Conservation (phyloP, 2,888 invertebrate species). For the Dendrolimus pini region DNA sequence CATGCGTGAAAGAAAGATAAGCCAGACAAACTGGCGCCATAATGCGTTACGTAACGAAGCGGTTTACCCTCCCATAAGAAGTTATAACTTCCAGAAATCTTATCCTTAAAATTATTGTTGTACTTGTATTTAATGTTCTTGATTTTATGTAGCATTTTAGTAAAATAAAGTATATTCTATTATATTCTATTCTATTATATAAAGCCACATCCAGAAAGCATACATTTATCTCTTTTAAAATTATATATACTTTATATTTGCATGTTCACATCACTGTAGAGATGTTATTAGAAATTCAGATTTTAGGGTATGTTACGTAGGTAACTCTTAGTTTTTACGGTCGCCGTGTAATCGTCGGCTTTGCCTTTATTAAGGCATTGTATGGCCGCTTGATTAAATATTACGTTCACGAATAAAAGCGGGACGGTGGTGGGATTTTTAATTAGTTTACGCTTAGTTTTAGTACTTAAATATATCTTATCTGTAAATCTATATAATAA, state of each 20-base stretch:
- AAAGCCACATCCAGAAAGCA: too few species aligned
- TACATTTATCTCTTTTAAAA: slow-evolving; percentile 35
- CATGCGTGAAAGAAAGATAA: too few species aligned
- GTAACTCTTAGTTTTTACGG: slow-evolving; percentile 57
- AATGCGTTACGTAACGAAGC: too few species aligned
- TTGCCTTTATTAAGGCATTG: slow-evolving; percentile 29
- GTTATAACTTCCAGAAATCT: too few species aligned
- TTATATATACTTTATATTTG: slow-evolving; percentile 55
- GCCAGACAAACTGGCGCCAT: too few species aligned
- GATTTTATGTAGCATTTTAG: too few species aligned
- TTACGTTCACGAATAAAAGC: not conserved
- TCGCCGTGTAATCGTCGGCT: slow-evolving; percentile 24
- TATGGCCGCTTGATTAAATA: slow-evolving; percentile 24
- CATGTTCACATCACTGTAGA: slow-evolving; percentile 56
- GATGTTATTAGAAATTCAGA: slow-evolving; percentile 69
- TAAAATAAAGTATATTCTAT: too few species aligned
- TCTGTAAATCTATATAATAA: not conserved
- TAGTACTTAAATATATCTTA: not conserved
- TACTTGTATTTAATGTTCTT: too few species aligned
- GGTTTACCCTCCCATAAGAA: too few species aligned
- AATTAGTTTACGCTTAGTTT: not conserved
- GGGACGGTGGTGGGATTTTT: not conserved
- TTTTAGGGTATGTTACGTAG: slow-evolving; percentile 43
- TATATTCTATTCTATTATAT: too few species aligned
- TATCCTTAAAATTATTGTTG: too few species aligned